These are phyloP conservation scores for Teleiodes luculella DNA, from an alignment of 2,888 invertebrate genomes.

Conservation along the genomic window DNA sequence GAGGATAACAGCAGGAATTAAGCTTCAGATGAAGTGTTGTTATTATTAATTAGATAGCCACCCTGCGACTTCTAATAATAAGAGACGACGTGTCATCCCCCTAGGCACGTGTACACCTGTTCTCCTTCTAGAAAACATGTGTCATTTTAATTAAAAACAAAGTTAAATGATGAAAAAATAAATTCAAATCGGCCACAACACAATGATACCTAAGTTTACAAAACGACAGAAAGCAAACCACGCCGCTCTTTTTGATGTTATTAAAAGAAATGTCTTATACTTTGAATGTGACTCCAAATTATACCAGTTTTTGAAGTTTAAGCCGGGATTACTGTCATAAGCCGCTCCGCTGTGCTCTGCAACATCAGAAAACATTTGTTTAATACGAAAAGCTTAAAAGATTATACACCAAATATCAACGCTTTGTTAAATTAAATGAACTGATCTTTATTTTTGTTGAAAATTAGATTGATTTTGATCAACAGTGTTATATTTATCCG, in stretches of 20 bases:
- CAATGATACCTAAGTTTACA: not conserved
- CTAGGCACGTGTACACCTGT: not conserved
- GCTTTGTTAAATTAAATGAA: constrained; percentile 38
- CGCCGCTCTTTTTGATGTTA: constrained; percentile 47
- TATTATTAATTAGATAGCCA: not conserved
- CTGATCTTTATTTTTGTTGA: constrained; percentile 9
- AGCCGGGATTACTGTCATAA: constrained; percentile 71
- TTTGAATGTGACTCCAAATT: constrained; percentile 67
- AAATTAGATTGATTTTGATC: constrained; percentile 26
- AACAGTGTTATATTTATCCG: constrained; percentile 23
- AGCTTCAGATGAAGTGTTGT: constrained; percentile 18
- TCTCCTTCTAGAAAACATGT: not conserved
- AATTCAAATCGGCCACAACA: not conserved
- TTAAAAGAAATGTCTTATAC: constrained; percentile 54
- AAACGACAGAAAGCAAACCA: constrained; percentile 24
- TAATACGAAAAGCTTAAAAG: constrained; percentile 53
- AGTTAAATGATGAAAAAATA: not conserved
- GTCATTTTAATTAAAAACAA: too few species aligned
- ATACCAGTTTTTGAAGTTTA: constrained; percentile 64
- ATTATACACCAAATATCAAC: constrained; percentile 43
- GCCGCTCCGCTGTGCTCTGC: constrained; percentile 49
- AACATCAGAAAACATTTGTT: constrained; percentile 66
- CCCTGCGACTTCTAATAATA: too few species aligned
- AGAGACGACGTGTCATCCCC: too few species aligned
- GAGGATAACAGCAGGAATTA: not conserved